Evolutionary conservation across 2,888 invertebrate genomes (phyloP), one percentile per base, ranked within the genome.

Genomic region (Marasmarcha lunaedactyla): DNA sequence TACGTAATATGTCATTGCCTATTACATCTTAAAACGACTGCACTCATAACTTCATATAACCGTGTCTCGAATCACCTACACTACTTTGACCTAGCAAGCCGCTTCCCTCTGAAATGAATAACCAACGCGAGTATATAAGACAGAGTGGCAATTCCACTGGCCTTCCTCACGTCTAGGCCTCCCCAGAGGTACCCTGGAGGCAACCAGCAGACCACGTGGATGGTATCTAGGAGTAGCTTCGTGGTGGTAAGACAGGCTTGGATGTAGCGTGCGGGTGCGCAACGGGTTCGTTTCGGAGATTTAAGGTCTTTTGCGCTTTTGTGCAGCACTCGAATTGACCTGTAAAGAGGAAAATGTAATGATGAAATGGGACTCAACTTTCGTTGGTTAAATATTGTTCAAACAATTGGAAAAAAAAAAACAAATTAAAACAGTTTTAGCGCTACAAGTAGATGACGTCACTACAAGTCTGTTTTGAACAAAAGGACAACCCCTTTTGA

Each of bases 101-200:
- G 2, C 14, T 34, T 34, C 34, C 34, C 37, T 12, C 12, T 12
- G 13, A 13, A 34, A 14, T 34, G 14, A 6, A 14, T 6, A 9
- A 34, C 34, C 13, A 34, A 13, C 12, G 6, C 34, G 4, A 14
- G 7, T 4, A 34, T 12, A 6, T 6, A 9, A 6, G 34, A 6
- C 4, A 12, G 11, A 9, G 34, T 34, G 14, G 34, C 34, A 6
- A 34, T 12, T 4, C 13, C 34, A 4, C 34, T 14, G 13, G 12
- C 34, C 14, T 34, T 12, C 34, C 14, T 12, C 7, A 12, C 14
- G 14, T 12, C 14, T 13, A 95, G 68, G 53, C 86, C 86, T 13
- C 93, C 90, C 95, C 95, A 95, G 36, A 95, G 72, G 66, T 89
- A 88, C 34, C 94, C 93, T 10, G 74, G 69, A 0, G 95, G 95